These are phyloP conservation scores for Leptinotarsa peninsularis DNA, from an alignment of 2,888 invertebrate genomes.

Conservation along the genomic window DNA sequence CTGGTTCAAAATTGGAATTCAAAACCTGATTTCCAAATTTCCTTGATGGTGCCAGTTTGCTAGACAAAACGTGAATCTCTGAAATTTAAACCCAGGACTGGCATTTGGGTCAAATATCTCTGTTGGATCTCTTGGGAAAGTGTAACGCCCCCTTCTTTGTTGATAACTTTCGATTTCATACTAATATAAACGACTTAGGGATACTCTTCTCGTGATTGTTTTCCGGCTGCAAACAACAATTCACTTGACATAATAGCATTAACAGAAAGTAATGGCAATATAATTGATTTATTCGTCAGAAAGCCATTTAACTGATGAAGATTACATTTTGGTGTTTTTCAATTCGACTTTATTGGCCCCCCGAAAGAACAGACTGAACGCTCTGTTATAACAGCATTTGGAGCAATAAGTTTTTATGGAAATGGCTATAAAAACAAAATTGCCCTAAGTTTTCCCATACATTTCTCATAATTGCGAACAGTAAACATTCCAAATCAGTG, in stretches of 20 bases:
- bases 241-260: not conserved
- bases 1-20: too few relatives aligned
- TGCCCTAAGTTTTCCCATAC: not conserved
- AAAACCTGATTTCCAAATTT: too few relatives aligned
- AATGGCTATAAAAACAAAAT: not conserved
- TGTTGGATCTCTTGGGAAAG: too few relatives aligned
- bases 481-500: not conserved
- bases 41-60: too few relatives aligned
- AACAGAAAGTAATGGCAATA: not conserved
- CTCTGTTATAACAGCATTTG: not conserved
- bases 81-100: too few relatives aligned
- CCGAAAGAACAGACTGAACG: not conserved
- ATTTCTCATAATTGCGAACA: not conserved
- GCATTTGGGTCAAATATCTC: too few relatives aligned
- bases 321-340: not conserved
- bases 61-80: too few relatives aligned
- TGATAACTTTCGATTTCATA: too few relatives aligned
- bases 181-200: too few relatives aligned
- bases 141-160: too few relatives aligned
- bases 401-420: not conserved
- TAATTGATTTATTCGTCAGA: not conserved
- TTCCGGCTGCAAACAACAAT: too few relatives aligned
- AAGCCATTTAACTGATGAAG: not conserved
- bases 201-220: too few relatives aligned
- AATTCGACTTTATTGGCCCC: not conserved